Base-by-base conservation (phyloP, 2,113 vertebrate genomes). In the Xerus inauris region DNA sequence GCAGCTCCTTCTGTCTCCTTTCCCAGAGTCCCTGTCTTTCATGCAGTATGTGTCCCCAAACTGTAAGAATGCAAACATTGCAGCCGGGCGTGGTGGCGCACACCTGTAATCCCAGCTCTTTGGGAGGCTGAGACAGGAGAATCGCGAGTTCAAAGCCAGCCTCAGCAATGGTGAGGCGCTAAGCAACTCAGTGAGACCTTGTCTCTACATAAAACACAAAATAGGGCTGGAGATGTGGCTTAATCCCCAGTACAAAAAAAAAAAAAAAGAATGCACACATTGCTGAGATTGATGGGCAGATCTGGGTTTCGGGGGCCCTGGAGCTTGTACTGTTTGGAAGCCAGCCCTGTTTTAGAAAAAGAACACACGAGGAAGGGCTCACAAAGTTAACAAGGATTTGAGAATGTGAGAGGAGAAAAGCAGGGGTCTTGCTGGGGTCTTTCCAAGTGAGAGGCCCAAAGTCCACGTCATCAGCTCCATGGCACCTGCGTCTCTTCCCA, bases 11-110 rank as follows among this genome's bases (percentile, higher is more conserved):
- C 51, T 32, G 47, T 30, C 30, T 59, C 6, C 3, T 14, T 28
- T 42, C 5, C 0, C 1, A 5, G 49, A 35, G 10, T 30, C 62
- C n/a, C 38, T 51, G 62, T 49, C 6, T 49, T 83, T 47, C 54
- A 3, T 4, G 8, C 32, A 8, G 19, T 19, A 32, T 8, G 17
- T 0, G 13, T 3, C n/a, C 13, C 32, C 32, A 7, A 12, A n/a
- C 1, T 40, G 38, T 79, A 49, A 62, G 24, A 62, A 62, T 1
- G 59, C 9, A 62, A 24, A 26, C 59, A 3, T 10, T 22, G 89
- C 57, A n/a, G n/a, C n/a, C n/a, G n/a, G n/a, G n/a, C n/a, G n/a
- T n/a, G n/a, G n/a, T n/a, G n/a, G n/a, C n/a, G n/a, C n/a, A n/a
- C n/a, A n/a, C n/a, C n/a, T n/a, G n/a, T n/a, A n/a, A n/a, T n/a